Evolutionary conservation across 2,113 vertebrate species (phyloP).

Genomic region (Pycnonotus jocosus): DNA sequence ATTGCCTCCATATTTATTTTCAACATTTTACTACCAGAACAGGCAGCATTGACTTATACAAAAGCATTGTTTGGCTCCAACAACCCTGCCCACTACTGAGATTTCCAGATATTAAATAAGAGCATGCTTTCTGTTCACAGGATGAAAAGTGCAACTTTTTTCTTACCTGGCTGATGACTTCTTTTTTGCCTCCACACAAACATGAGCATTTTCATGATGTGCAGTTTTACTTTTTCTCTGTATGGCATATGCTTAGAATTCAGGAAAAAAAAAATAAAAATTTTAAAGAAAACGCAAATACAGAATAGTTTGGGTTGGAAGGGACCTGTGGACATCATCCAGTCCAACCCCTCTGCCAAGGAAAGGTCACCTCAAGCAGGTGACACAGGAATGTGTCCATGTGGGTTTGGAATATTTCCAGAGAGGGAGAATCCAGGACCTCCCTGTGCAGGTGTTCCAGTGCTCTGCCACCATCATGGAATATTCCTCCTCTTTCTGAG

Average conservation of each 20-base stretch:
- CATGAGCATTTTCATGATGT: background rate
- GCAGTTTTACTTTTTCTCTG: background rate
- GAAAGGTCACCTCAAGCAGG: background rate
- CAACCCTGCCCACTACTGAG: background rate
- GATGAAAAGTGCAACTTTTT: background rate
- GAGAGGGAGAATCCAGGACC: background rate
- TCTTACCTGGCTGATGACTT: background rate
- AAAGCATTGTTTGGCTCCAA: background rate
- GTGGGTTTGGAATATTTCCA: background rate
- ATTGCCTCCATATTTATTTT: background rate
- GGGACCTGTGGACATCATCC: background rate
- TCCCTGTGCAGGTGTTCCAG: background rate
- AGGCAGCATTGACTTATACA: background rate
- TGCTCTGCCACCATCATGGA: background rate
- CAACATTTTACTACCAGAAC: background rate
- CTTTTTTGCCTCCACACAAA: background rate
- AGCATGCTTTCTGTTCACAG: background rate
- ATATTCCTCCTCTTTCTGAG: background rate
- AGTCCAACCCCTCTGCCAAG: rapidly evolving
- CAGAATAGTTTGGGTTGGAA: rapidly evolving
- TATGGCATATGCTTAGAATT: background rate
- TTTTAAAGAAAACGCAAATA: background rate
- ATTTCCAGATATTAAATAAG: background rate
- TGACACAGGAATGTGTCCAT: rapidly evolving
- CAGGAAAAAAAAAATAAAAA: background rate